Percentiles rank a stretch among this genome's conserved stretches.
Conservation (phyloP, 2,888 invertebrate genomes). For the Merodon equestris region DNA sequence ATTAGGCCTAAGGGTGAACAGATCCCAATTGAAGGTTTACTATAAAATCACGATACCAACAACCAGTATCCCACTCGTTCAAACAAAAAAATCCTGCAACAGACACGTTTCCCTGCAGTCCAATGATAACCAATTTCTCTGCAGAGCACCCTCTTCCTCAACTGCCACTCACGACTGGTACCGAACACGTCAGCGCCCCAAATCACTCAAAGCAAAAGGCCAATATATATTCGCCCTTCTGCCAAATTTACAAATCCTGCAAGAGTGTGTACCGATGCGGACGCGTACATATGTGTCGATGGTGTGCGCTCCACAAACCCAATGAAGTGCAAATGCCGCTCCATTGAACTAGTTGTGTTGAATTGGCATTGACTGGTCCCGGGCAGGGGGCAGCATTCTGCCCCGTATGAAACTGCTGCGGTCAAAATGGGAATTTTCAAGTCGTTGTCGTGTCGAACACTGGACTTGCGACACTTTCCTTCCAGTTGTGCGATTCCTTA, state of each 20-base stretch:
- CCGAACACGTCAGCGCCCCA: slow-evolving; percentile 43
- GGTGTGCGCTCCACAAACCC: slow-evolving; percentile 51
- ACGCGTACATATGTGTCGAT: slow-evolving; percentile 12
- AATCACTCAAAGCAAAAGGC: slow-evolving; percentile 58
- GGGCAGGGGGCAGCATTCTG: neutral
- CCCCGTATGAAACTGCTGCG: slow-evolving; percentile 17
- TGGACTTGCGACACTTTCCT: slow-evolving; percentile 54
- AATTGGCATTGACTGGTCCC: slow-evolving; percentile 17
- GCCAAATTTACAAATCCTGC: slow-evolving; percentile 55
- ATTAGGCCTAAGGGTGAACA: slow-evolving; percentile 43
- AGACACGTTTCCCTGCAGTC: slow-evolving; percentile 56
- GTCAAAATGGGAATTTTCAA: slow-evolving; percentile 66
- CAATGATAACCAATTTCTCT: slow-evolving; percentile 59
- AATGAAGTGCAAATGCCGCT: slow-evolving; percentile 66
- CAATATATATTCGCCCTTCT: slow-evolving; percentile 56
- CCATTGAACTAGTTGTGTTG: slow-evolving; percentile 64
- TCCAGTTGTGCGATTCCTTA: slow-evolving; percentile 51
- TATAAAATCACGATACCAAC: slow-evolving; percentile 32
- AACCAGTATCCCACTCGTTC: neutral
- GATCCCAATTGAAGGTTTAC: neutral
- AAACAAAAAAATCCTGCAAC: slow-evolving; percentile 18
- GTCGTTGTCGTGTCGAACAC: slow-evolving; percentile 39
- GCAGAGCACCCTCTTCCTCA: neutral
- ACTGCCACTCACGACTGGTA: neutral
- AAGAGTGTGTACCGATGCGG: slow-evolving; percentile 4